A percentile compares a stretch with the other conserved stretches of the same genome.
These are phyloP conservation scores for Plestiodon gilberti DNA, from an alignment of 2,113 vertebrate species.

Conservation along the genomic window DNA sequence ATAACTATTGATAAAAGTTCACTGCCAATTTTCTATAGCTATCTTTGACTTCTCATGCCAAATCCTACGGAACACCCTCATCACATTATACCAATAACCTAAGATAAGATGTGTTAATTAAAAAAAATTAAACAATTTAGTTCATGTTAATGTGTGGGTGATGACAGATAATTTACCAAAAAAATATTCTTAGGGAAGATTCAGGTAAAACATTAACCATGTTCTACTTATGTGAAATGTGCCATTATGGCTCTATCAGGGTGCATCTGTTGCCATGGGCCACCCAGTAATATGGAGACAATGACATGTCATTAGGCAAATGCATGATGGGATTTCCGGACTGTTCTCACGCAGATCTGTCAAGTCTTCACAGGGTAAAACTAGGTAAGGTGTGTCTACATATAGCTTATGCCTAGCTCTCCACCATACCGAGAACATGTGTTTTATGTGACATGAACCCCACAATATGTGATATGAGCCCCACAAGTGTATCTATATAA, in stretches of 20 bases:
- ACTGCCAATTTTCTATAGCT: slow-evolving; percentile 53
- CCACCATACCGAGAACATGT: too few species aligned
- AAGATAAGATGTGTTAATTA: slow-evolving; percentile 47
- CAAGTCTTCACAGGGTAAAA: background rate
- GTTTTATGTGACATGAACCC: background rate
- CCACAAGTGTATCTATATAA: too few species aligned
- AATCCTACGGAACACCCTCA: slow-evolving; percentile 33
- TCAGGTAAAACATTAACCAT: background rate
- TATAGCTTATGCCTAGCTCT: background rate
- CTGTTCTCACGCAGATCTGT: background rate
- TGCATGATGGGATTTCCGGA: background rate
- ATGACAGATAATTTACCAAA: background rate
- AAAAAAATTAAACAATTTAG: slow-evolving; percentile 54
- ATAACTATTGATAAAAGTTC: slow-evolving; percentile 41
- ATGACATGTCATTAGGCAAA: background rate
- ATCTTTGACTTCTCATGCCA: slow-evolving; percentile 40
- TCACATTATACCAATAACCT: slow-evolving; percentile 3
- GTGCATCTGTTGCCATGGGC: background rate
- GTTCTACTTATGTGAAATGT: background rate
- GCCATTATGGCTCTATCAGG: background rate
- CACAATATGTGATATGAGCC: background rate
- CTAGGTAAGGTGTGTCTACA: too few species aligned
- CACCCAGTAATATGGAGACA: background rate
- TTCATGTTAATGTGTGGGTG: slow-evolving; percentile 17
- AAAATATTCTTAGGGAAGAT: background rate